Evolutionary conservation across 2,113 vertebrate genomes (phyloP), one percentile per base, ranked within the genome.

Genomic region (Callithrix jacchus): DNA sequence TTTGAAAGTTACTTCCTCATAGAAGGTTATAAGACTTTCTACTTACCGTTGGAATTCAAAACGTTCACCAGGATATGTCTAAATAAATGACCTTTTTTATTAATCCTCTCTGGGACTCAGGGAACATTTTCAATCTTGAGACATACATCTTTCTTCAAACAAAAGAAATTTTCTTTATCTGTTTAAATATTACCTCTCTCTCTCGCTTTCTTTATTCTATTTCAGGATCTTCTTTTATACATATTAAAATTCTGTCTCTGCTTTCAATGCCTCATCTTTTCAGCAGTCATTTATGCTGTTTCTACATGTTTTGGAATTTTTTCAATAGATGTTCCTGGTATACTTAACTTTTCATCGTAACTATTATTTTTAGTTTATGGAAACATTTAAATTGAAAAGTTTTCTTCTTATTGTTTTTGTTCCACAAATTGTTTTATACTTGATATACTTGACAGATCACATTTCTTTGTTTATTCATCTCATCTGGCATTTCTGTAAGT

Each of bases 41-140:
- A 87, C 95, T 97, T 97, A 71, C 84, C 81, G 1, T 92, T 97
- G 80, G 30, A 93, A 93, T 96, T 96, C 42, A 90, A 94, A 87
- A 18, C 40, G 92, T 96, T 93, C 81, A 71, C 49, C 56, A 86
- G 80, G 76, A 37, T 96, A 79, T 96, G n/a, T 37, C 64, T 92
- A 95, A 94, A 47, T 89, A 96, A 96, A 96, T 97, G 66, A 94
- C 92, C 71, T 89, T 93, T 97, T 80, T 92, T 71, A 96, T 93
- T 97, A 96, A 98, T 96, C 79, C 17, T 96, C 35, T n/a, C 40
- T 70, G 61, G 35, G 64, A 91, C 64, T 58, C 76, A 83, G 87
- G 42, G 27, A 95, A 52, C 8, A 47, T 84, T 96, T 49, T 87
- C 76, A 97, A 92, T 95, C 76, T 94, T 86, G 42, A 84, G 64